Percentiles rank a stretch among this genome's conserved stretches.
These are phyloP conservation scores for Brachyptera risi DNA, from an alignment of 2,888 invertebrate genomes.

Conservation along the genomic window DNA sequence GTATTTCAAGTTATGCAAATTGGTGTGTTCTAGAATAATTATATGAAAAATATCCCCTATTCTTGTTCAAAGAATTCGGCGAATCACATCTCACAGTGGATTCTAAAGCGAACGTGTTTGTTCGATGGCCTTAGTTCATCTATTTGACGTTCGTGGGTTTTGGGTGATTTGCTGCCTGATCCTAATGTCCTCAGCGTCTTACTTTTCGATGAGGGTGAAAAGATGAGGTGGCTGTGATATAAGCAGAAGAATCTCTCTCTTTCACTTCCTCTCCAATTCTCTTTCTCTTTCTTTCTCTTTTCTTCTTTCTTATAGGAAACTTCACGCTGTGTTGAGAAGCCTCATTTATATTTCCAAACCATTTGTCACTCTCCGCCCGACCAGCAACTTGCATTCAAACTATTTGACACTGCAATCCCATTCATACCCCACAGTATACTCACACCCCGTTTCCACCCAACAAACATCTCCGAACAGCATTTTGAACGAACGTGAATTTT, in stretches of 20 bases:
- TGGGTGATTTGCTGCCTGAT: neutral
- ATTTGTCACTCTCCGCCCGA: conserved; percentile 23
- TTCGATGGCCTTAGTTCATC: neutral
- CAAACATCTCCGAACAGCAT: too few relatives aligned
- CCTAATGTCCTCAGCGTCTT: too few relatives aligned
- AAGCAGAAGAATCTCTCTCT: neutral
- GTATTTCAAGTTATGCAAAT: too few relatives aligned
- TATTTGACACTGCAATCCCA: conserved; percentile 11
- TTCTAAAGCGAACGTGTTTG: conserved; percentile 1
- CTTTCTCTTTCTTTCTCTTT: too few relatives aligned
- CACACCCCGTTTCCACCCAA: too few relatives aligned
- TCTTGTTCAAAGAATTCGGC: too few relatives aligned
- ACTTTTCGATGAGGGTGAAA: neutral
- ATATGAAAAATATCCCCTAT: too few relatives aligned
- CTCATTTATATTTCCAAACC: conserved; percentile 29
- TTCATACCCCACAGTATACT: too few relatives aligned
- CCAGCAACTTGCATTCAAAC: conserved; percentile 11
- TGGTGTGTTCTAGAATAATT: too few relatives aligned
- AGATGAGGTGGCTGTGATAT: neutral
- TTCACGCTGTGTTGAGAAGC: conserved; percentile 7
- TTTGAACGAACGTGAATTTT: conserved; percentile 7
- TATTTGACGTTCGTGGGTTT: neutral
- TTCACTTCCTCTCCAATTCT: too few relatives aligned
- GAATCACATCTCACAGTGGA: too few relatives aligned
- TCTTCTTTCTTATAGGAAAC: neutral